These are phyloP conservation scores for Amblyopsis hoosieri DNA, from an alignment of 2,797 vertebrate genomes.

Conservation along the genomic window DNA sequence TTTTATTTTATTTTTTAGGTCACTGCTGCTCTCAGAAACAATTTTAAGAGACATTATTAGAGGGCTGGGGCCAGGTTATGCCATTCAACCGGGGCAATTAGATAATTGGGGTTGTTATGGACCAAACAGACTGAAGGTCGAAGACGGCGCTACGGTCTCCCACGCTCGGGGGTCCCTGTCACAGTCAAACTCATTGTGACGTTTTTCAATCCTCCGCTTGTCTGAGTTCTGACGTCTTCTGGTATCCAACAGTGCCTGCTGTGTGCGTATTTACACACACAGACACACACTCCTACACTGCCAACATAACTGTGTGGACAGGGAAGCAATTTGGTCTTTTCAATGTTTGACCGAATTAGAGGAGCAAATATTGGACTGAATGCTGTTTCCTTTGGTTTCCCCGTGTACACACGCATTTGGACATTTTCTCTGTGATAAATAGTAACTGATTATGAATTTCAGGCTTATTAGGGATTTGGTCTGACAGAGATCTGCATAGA, in stretches of 20 bases:
- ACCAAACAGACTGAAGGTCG: conserved; percentile 61
- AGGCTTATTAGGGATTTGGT: conserved; percentile 54
- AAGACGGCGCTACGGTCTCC: conserved; percentile 68
- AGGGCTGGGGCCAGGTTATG: conserved; percentile 63
- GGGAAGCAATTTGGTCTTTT: conserved; percentile 70
- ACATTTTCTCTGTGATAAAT: conserved; percentile 62
- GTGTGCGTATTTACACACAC: conserved; percentile 44
- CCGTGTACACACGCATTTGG: conserved; percentile 45
- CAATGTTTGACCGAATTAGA: conserved; percentile 73
- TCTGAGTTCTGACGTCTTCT: conserved; percentile 49
- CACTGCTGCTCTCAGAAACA: conserved; percentile 39
- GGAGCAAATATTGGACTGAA: conserved; percentile 72
- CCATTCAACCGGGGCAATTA: conserved; percentile 74
- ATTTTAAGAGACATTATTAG: conserved; percentile 69
- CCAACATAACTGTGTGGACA: conserved; percentile 56
- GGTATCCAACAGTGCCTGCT: conserved; percentile 61
- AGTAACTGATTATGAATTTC: conserved; percentile 61
- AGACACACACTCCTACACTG: conserved; percentile 30
- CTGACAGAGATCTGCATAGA: conserved; percentile 54
- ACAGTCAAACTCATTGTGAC: conserved; percentile 76
- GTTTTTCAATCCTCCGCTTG: conserved; percentile 66
- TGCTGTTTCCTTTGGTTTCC: conserved; percentile 66
- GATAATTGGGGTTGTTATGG: conserved; percentile 77
- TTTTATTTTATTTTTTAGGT: conserved; percentile 23
- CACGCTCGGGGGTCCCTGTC: conserved; percentile 55